Evolutionary conservation across 1,140 invertebrate genomes (phyloP).

Genomic region (Bombus soroeensis): DNA sequence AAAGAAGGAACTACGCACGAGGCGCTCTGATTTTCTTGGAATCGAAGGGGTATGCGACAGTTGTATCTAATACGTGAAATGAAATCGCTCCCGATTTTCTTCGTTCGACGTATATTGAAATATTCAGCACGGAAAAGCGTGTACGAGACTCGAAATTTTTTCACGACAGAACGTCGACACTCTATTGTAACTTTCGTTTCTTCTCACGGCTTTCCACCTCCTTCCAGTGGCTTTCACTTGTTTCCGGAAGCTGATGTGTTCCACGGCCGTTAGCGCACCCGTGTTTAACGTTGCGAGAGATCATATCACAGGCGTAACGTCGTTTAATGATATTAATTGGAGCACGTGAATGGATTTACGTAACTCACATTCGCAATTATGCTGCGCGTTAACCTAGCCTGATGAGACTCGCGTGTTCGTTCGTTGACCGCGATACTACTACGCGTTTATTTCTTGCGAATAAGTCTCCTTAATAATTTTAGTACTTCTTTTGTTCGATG

Average conservation of each 20-base stretch:
- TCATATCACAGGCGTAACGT: constrained; percentile 25
- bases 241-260: constrained; percentile 40
- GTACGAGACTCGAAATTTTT: not conserved
- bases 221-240: constrained; percentile 39
- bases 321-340: constrained; percentile 51
- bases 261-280: constrained; percentile 17
- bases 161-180: not conserved
- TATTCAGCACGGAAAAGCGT: not conserved
- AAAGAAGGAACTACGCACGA: constrained; percentile 92
- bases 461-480: not conserved
- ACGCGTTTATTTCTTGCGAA: too few relatives aligned
- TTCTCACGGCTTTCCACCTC: constrained; percentile 43
- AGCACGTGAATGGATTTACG: constrained; percentile 42
- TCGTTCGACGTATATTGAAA: not conserved
- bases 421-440: not conserved
- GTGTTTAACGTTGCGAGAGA: constrained; percentile 37
- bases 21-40: constrained; percentile 93
- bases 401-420: constrained; percentile 13
- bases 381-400: not conserved
- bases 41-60: constrained; percentile 86
- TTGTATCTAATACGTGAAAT: not conserved
- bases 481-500: not conserved
- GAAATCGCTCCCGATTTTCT: not conserved
- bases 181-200: constrained; percentile 35
- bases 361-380: constrained; percentile 29